These are phyloP conservation scores for Gonioctena quinquepunctata DNA, from an alignment of 1,140 invertebrate species.

Conservation along the genomic window DNA sequence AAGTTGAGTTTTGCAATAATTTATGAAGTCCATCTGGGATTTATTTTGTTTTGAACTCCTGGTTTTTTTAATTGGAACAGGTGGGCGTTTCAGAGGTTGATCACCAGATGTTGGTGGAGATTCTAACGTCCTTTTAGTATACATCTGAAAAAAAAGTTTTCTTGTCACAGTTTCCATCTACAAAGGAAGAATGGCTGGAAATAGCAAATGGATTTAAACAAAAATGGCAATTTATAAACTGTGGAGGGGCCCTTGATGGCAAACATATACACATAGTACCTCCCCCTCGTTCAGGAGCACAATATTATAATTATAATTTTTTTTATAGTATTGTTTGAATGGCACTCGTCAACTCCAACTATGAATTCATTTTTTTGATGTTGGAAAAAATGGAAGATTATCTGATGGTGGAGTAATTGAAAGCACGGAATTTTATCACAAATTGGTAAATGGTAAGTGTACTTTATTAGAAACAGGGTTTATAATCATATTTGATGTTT, in stretches of 20 bases:
- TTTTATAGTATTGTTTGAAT: not conserved
- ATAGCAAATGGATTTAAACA: not conserved
- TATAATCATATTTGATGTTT: not conserved
- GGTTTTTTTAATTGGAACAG: not conserved
- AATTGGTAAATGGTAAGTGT: not conserved
- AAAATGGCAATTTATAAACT: not conserved
- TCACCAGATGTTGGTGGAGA: not conserved
- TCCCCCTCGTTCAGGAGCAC: not conserved
- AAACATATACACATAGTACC: not conserved
- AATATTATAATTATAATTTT: not conserved
- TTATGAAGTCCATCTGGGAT: not conserved
- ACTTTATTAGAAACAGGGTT: not conserved
- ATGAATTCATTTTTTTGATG: conserved; percentile 17
- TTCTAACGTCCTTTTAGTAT: not conserved
- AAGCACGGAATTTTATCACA: not conserved
- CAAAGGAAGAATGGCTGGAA: conserved; percentile 6
- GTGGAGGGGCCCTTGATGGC: too few relatives aligned
- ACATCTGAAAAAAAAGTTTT: not conserved
- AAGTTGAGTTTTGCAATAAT: not conserved
- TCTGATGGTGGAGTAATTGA: not conserved
- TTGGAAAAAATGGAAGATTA: conserved; percentile 7
- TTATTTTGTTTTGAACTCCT: not conserved
- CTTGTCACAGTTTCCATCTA: conserved; percentile 12
- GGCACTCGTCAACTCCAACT: conserved; percentile 3
- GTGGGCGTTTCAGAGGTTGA: not conserved